Percentiles rank a stretch among this genome's conserved stretches.
Conservation (phyloP, 2,797 vertebrate species). For the Paedocypris micromegethes region DNA sequence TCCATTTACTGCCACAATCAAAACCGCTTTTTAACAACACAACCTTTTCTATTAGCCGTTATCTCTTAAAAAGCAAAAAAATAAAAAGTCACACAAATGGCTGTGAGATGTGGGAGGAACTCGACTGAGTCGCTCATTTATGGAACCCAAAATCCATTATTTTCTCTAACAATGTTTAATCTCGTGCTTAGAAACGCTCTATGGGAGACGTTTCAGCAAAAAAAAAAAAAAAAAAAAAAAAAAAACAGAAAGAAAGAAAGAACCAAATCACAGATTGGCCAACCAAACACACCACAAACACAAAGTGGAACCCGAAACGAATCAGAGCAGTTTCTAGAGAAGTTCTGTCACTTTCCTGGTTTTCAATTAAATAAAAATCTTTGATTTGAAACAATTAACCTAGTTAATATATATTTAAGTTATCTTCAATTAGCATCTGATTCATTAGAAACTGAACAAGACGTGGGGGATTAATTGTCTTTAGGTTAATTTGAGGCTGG, state of each 20-base stretch:
- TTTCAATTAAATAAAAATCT: constrained; percentile 43
- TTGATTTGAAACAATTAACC: constrained; percentile 53
- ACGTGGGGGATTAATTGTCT: constrained; percentile 48
- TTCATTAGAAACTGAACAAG: constrained; percentile 53
- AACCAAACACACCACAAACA: not conserved
- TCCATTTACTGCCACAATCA: constrained; percentile 44
- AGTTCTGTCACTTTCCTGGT: constrained; percentile 8
- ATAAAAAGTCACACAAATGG: constrained; percentile 6
- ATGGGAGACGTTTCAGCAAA: constrained; percentile 23
- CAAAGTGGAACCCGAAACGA: not conserved
- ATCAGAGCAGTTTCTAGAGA: too few species aligned
- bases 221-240: too few species aligned
- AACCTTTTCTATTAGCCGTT: constrained; percentile 27
- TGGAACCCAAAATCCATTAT: constrained; percentile 19
- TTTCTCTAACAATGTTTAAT: constrained; percentile 27
- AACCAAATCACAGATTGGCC: constrained; percentile 11
- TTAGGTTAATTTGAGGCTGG: constrained; percentile 47
- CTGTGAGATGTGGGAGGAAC: constrained; percentile 12
- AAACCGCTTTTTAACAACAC: constrained; percentile 28
- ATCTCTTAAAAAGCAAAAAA: constrained; percentile 12
- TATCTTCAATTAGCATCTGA: constrained; percentile 49
- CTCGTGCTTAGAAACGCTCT: constrained; percentile 8
- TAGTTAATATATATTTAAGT: constrained; percentile 52
- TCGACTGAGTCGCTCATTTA: constrained; percentile 15
- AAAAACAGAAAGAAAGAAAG: not conserved